Base-by-base conservation (phyloP, 2,888 invertebrate genomes). In the Drosophila testacea region DNA sequence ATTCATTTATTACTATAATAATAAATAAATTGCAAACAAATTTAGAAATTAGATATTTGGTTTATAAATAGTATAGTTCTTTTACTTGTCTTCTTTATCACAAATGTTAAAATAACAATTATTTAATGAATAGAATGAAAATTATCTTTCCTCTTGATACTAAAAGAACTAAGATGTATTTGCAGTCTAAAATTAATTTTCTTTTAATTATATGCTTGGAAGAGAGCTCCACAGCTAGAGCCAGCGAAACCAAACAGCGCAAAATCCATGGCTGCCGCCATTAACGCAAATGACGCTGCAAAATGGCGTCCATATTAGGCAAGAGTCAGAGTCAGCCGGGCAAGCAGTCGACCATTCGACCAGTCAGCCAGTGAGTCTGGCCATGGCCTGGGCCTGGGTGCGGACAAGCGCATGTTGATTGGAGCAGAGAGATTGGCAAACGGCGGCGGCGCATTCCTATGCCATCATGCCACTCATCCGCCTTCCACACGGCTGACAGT, bases 381-480 rank as follows among this genome's bases (percentile, higher is more conserved):
- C 82, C 71, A 34, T 69, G 69, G 63, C 61, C 61, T 57, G 79
- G 48, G 50, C 41, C 36, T 50, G 48, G 46, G 47, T 36, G 48
- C 50, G 75, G 88, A 87, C 89, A 89, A 86, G 89, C 85, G 76
- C 82, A 73, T 78, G 89, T 86, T 86, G 89, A 86, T 86, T 86
- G 88, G 85, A 81, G 85, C 77, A 77, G 74, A 69, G 62, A 87
- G 84, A 87, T 87, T 87, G 85, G 88, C 89, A 73, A 84, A 82
- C 80, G 75, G 72, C 65, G 59, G 60, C 63, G 69, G 51, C 61
- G 78, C 76, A 77, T 77, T 74, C 75, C 79, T 59, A 36, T 48
- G 73, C 59, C 60, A 63, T 63, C 60, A 63, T 63, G 60, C 67
- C 66, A 73, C 63, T 56, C 63, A 73, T 55, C 41, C 47, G 34